phyloP scores from a whole-genome alignment of 2,113 vertebrate species.

The Taurulus bubalis region DNA sequence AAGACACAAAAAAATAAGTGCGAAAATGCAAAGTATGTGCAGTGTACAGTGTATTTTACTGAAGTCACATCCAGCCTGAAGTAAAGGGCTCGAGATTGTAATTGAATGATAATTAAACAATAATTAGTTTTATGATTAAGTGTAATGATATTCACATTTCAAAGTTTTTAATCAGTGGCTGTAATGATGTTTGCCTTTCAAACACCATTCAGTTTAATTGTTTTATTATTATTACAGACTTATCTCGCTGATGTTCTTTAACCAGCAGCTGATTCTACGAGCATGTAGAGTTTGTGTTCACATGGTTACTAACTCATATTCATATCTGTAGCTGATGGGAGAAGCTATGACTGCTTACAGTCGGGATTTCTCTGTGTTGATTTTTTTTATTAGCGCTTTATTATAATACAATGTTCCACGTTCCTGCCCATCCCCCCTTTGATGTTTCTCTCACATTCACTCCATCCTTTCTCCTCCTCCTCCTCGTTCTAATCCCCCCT shows the following conservation, averaged over 20 bases:
- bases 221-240: neutral
- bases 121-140: neutral
- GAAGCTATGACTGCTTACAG: neutral
- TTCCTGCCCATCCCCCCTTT: neutral
- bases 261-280: too few relatives aligned
- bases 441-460: neutral
- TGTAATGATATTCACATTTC: neutral
- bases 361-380: neutral
- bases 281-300: neutral
- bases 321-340: neutral
- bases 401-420: neutral
- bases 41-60: neutral
- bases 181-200: neutral
- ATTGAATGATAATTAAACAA: neutral
- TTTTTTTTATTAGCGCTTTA: constrained; percentile 15
- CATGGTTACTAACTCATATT: neutral
- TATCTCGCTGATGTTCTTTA: neutral
- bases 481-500: neutral
- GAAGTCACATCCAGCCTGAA: neutral
- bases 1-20: too few relatives aligned
- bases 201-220: neutral
- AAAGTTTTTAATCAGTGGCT: neutral
- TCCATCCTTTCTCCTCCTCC: neutral
- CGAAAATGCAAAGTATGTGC: too few relatives aligned
- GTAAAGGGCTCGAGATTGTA: neutral